Base-by-base conservation (phyloP, 2,888 invertebrate species). In the Bombyx huttoni region DNA sequence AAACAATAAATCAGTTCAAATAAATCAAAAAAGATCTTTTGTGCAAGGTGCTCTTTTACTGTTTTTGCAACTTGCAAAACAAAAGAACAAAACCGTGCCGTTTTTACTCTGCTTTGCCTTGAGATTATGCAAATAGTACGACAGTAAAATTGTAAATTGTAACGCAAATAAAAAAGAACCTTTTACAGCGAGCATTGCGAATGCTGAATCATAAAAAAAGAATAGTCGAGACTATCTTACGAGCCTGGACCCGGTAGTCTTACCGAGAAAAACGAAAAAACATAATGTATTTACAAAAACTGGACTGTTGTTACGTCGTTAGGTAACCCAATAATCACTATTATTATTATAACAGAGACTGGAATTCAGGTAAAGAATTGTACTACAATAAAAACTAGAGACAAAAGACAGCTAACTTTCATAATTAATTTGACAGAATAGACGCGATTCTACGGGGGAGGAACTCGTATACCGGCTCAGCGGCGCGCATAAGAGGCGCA, bases 381-480 rank as follows among this genome's bases (percentile, higher is more conserved):
- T 10, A 10, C 12, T 40, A 10, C 12, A 40, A 3, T 1, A 40
- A 12, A 40, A 12, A 40, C 12, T 40, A 40, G 24, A 24, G 24
- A 24, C 24, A 5, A 24, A 24, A 40, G 40, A 40, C 40, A 40
- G 3, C 40, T 12, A 12, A 40, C 40, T 40, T 40, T 40, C 8
- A 40, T 40, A 40, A 40, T 40, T 65, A 40, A 40, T 40, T 40
- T 10, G 40, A 40, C 40, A 40, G 40, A 40, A 40, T 40, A 40
- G 62, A 66, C 75, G 75, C 78, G 73, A 72, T 78, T 83, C 89
- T 89, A 89, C 87, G 77, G 77, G 70, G 89, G 91, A 93, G 92
- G 93, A 93, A 92, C 93, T 92, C 92, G 91, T 92, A 93, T 93
- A 93, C 92, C 92, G 91, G 86, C 86, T 86, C 87, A 74, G 80